Conservation (phyloP, 2,888 invertebrate genomes). For the Amphimallon solstitiale region DNA sequence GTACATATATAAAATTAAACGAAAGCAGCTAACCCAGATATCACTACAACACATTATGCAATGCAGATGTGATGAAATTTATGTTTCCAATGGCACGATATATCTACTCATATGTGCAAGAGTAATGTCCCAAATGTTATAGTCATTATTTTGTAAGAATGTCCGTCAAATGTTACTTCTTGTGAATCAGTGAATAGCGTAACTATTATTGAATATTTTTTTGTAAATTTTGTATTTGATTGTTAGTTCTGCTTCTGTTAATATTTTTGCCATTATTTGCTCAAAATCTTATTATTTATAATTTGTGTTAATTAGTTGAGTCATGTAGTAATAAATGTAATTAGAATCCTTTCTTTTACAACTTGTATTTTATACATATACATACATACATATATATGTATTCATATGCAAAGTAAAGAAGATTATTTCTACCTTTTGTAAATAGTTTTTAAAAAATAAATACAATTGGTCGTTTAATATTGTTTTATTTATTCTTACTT, state of each 20-base stretch:
- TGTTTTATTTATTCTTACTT: slow-evolving; percentile 10
- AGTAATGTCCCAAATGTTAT: slow-evolving; percentile 20
- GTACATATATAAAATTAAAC: slow-evolving; percentile 5
- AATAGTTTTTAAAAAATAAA: slow-evolving; percentile 27
- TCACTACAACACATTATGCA: slow-evolving; percentile 11
- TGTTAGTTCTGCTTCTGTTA: slow-evolving; percentile 26
- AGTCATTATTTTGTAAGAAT: slow-evolving; percentile 33
- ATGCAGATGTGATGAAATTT: slow-evolving; percentile 28
- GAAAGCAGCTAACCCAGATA: slow-evolving; percentile 24
- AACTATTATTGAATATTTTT: background rate
- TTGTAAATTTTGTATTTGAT: slow-evolving; percentile 9
- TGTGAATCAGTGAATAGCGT: slow-evolving; percentile 6
- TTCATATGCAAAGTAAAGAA: slow-evolving; percentile 3
- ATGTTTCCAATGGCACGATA: background rate
- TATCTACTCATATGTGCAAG: slow-evolving; percentile 3
- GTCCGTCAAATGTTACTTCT: slow-evolving; percentile 15
- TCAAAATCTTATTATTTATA: slow-evolving; percentile 23
- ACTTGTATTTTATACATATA: too few relatives aligned
- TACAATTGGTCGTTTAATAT: slow-evolving; percentile 5
- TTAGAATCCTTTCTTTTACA: background rate
- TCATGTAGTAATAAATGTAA: slow-evolving; percentile 2
- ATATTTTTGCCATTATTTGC: slow-evolving; percentile 27
- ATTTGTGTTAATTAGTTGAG: slow-evolving; percentile 1
- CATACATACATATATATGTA: background rate
- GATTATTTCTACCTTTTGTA: slow-evolving; percentile 6